Conservation (phyloP, 2,888 invertebrate genomes). For the Drosophila multiciliata region DNA sequence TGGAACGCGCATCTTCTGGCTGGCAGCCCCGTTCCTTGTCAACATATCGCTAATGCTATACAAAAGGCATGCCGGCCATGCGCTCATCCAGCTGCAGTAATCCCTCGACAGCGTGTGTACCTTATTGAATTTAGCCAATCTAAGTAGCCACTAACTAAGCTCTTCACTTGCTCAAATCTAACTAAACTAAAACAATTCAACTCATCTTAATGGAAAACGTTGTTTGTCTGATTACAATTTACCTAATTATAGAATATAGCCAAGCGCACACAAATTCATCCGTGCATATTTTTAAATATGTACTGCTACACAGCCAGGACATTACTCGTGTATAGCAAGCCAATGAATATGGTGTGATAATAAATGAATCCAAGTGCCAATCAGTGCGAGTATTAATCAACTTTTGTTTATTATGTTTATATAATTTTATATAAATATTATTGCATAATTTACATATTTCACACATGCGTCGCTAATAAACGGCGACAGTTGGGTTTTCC, state of each 20-base stretch:
- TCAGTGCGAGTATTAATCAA: neutral
- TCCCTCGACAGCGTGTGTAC: conserved; percentile 9
- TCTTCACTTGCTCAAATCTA: conserved; percentile 39
- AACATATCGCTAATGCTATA: conserved; percentile 72
- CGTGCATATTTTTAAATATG: neutral
- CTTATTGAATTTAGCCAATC: conserved; percentile 26
- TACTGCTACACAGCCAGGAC: conserved; percentile 2
- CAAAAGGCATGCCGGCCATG: conserved; percentile 56
- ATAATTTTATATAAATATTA: neutral
- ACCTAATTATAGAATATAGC: conserved; percentile 18
- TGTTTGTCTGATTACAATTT: conserved; percentile 21
- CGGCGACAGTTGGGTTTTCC: neutral
- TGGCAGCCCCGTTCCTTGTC: conserved; percentile 66
- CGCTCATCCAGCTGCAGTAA: conserved; percentile 43
- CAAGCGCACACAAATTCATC: neutral
- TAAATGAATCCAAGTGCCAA: conserved; percentile 50
- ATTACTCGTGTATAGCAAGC: conserved; percentile 20
- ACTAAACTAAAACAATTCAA: conserved; percentile 10
- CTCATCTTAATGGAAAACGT: conserved; percentile 30
- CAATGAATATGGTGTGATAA: conserved; percentile 61
- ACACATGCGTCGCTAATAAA: too few species aligned
- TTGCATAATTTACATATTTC: neutral
- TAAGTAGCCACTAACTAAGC: conserved; percentile 18
- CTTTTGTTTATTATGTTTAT: neutral
- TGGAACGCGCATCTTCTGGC: conserved; percentile 71